phyloP scores from a whole-genome alignment of 2,888 invertebrate genomes.

The Netelia inedita region DNA sequence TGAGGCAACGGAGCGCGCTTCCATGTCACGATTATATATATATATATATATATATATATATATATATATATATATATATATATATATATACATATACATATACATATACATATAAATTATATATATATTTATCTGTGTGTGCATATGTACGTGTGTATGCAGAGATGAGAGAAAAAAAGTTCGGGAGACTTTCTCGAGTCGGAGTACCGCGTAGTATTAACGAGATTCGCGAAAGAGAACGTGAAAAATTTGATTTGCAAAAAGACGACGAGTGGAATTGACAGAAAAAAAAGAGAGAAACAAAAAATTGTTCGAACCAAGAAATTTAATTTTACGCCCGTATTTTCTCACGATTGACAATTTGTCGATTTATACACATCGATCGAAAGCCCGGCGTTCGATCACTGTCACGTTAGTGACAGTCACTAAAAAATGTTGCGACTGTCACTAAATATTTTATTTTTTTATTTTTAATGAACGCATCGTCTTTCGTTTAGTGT shows the following conservation, averaged over 20 bases:
- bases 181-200: neutral
- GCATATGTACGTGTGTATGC: neutral
- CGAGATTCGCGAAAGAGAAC: conserved; percentile 2
- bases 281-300: neutral
- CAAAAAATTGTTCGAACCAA: neutral
- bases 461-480: no score
- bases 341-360: no score
- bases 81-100: neutral
- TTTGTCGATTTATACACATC: no score
- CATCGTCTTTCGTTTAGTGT: no score
- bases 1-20: conserved; percentile 75
- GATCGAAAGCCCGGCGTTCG: no score
- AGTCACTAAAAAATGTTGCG: no score
- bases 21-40: conserved; percentile 60
- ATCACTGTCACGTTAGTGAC: no score
- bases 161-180: conserved; percentile 3
- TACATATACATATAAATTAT: neutral
- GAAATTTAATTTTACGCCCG: neutral
- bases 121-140: neutral
- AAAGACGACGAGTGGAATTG: neutral
- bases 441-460: no score
- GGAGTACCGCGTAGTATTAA: conserved; percentile 8
- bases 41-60: neutral
- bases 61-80: no score
- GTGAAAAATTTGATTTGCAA: neutral